Percentiles rank a stretch among this genome's conserved stretches.
These are phyloP conservation scores for Acronicta alni DNA, from an alignment of 2,888 invertebrate species.

Conservation along the genomic window DNA sequence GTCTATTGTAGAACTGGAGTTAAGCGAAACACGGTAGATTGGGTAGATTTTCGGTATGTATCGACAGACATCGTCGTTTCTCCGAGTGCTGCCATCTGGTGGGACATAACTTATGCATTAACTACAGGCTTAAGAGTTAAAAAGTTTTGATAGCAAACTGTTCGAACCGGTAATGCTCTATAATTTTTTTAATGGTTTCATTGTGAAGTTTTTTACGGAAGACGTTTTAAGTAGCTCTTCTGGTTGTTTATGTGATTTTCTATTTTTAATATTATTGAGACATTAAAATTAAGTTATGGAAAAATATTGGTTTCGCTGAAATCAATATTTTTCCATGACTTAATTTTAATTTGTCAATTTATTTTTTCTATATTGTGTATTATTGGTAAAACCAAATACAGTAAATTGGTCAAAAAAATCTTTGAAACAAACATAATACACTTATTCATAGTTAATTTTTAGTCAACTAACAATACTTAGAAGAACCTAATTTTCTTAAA, in stretches of 20 bases:
- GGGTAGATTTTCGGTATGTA: slow-evolving; percentile 50
- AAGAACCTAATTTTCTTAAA: too few relatives aligned
- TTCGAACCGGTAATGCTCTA: slow-evolving; percentile 47
- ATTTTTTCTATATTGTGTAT: too few relatives aligned
- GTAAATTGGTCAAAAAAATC: too few relatives aligned
- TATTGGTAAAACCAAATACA: too few relatives aligned
- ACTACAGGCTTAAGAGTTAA: slow-evolving; percentile 55
- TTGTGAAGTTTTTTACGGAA: slow-evolving; percentile 38
- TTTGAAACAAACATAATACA: too few relatives aligned
- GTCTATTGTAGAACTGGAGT: slow-evolving; percentile 57
- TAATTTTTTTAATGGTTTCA: slow-evolving; percentile 51
- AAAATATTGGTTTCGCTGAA: too few relatives aligned
- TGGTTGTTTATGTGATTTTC: slow-evolving; percentile 17
- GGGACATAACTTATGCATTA: slow-evolving; percentile 68
- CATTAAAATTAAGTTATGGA: too few relatives aligned
- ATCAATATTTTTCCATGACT: too few relatives aligned
- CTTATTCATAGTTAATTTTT: too few relatives aligned
- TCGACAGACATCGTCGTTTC: slow-evolving; percentile 53
- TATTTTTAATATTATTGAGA: not conserved
- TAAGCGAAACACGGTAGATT: slow-evolving; percentile 35
- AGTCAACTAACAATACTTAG: too few relatives aligned
- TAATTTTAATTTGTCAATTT: too few relatives aligned
- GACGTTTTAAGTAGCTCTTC: slow-evolving; percentile 8
- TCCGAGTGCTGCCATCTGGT: slow-evolving; percentile 67
- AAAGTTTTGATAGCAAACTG: slow-evolving; percentile 60